phyloP scores from a whole-genome alignment of 1,140 invertebrate genomes.

The Drosophila tani region DNA sequence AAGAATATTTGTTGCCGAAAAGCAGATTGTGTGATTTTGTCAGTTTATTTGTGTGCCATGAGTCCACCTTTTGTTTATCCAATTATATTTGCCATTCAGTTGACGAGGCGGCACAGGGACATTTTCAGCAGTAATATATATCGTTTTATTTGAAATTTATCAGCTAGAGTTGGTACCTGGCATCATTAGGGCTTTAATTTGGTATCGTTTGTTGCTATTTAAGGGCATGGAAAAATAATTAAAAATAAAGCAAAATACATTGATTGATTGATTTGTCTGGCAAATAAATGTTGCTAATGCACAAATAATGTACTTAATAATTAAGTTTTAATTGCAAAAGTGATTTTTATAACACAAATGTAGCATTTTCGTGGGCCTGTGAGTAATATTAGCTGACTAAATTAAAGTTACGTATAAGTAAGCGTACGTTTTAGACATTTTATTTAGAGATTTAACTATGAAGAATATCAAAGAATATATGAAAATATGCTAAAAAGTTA shows the following conservation, averaged over 20 bases:
- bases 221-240: too few species aligned
- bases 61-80: conserved; percentile 13
- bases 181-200: too few species aligned
- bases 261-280: not conserved
- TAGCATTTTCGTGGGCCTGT: not conserved
- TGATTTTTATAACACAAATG: not conserved
- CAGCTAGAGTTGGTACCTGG: not conserved
- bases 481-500: too few species aligned
- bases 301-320: not conserved
- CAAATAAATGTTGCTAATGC: not conserved
- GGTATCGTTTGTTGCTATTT: too few species aligned
- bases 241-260: not conserved
- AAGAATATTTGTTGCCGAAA: conserved; percentile 16
- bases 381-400: not conserved
- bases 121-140: not conserved
- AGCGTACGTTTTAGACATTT: not conserved
- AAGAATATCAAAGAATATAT: too few species aligned
- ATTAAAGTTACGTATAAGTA: too few species aligned
- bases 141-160: not conserved
- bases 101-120: not conserved
- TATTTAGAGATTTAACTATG: not conserved
- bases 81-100: conserved; percentile 11
- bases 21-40: conserved; percentile 19
- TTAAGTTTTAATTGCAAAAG: not conserved
- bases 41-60: conserved; percentile 6